phyloP scores from a whole-genome alignment of 2,888 invertebrate species.

The Dicycla oo region DNA sequence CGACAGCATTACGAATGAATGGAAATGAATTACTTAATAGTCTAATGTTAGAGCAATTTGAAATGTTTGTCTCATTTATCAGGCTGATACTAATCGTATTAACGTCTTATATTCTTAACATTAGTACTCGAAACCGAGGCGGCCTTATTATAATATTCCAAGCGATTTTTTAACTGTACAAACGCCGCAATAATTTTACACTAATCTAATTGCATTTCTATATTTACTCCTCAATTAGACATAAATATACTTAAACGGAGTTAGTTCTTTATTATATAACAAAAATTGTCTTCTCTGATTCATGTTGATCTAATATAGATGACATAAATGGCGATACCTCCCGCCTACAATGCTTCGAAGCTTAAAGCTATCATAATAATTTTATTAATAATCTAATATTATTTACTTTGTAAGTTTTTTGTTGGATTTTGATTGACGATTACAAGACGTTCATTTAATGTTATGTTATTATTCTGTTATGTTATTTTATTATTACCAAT shows the following conservation, averaged over 20 bases:
- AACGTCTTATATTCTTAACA: conserved; percentile 1
- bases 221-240: neutral
- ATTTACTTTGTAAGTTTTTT: neutral
- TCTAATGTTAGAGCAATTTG: conserved; percentile 15
- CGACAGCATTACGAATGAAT: conserved; percentile 34
- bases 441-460: neutral
- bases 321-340: conserved; percentile 35
- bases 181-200: conserved; percentile 2
- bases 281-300: conserved; percentile 31
- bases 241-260: neutral
- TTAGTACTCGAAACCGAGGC: neutral
- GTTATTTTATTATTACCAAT: neutral
- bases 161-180: neutral
- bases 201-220: neutral
- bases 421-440: neutral
- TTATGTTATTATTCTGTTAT: neutral
- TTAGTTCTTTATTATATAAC: conserved; percentile 10
- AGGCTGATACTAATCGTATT: conserved; percentile 12
- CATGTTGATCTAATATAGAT: conserved; percentile 24
- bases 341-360: conserved; percentile 45
- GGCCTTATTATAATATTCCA: neutral
- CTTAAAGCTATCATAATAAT: conserved; percentile 16
- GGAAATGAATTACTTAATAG: conserved; percentile 23
- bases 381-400: conserved; percentile 3
- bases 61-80: conserved; percentile 35